These are phyloP conservation scores for Centropristis striata DNA, from an alignment of 2,113 vertebrate genomes.

Conservation along the genomic window DNA sequence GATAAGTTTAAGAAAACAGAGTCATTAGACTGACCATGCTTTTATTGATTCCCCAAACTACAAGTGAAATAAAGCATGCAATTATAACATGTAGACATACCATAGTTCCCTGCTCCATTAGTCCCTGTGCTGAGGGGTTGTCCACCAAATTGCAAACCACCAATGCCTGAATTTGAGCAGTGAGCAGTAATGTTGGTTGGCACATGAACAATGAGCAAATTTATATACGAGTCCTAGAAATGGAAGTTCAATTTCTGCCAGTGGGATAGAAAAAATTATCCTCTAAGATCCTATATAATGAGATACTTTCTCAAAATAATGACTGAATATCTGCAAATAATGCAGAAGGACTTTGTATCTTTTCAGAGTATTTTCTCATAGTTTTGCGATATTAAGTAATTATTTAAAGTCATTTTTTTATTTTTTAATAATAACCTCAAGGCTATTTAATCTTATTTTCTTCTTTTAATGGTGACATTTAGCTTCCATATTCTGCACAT, in stretches of 20 bases:
- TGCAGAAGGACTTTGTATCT: too few species aligned
- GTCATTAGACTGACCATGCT: neutral
- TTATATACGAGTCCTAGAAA: neutral
- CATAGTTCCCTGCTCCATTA: conserved; percentile 53
- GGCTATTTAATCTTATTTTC: too few species aligned
- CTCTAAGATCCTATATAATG: too few species aligned
- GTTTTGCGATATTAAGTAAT: too few species aligned
- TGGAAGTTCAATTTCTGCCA: too few species aligned
- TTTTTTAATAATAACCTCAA: too few species aligned
- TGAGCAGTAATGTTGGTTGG: neutral
- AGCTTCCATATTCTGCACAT: neutral
- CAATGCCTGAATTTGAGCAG: conserved; percentile 66
- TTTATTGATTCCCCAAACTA: neutral
- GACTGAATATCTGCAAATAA: too few species aligned
- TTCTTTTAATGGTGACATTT: too few species aligned
- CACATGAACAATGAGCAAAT: neutral
- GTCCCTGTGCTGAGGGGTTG: conserved; percentile 42
- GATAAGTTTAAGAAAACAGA: neutral
- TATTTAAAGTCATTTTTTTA: too few species aligned
- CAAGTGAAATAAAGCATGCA: neutral
- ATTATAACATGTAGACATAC: conserved; percentile 32
- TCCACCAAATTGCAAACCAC: conserved; percentile 73
- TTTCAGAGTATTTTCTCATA: too few species aligned
- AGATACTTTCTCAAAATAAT: too few species aligned
- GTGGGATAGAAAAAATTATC: too few species aligned